Evolutionary conservation across 2,888 invertebrate genomes (phyloP), one percentile per base, ranked within the genome.

Genomic region (Listrodromus nycthemerus): DNA sequence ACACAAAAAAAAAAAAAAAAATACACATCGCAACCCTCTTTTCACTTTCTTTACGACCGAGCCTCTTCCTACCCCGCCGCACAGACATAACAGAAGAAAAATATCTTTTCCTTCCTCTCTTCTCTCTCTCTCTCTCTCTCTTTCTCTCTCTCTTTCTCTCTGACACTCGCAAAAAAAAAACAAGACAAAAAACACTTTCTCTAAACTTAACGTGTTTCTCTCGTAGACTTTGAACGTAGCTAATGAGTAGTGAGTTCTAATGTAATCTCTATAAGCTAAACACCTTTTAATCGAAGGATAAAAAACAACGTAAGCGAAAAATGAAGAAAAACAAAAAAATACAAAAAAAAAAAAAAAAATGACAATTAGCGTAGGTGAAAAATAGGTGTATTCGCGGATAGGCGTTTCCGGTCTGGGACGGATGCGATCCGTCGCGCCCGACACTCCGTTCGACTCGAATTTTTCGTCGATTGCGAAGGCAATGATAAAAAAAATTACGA

Each of bases 201-300:
- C 88, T 89, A 90, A 89, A 89, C 87, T 89, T 89, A 90, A 91
- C 88, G 89, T 91, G 88, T 91, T 90, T 92, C 90, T 92, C 91
- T 90, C 86, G 90, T 92, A 92, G 92, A 88, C 86, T 89, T 92
- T 92, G 91, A 90, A 89, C 87, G 91, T 92, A 91, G 90, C 86
- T 90, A 88, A 90, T 86, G 89, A 83, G 90, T 93, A 93, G 92
- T 89, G 89, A 89, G 90, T 91, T 92, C 89, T 89, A 86, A 91
- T 92, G 89, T 92, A 92, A 92, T 89, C 90, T 91, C 89, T 90
- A 86, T 86, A 91, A 91, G 89, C 90, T 91, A 91, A 90, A 89
- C 88, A 89, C 89, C 90, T 81, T 76, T 92, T 92, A 91, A 91
- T 91, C 91, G 89, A 91, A 76, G 71, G 79, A 55, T 82, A 63